Evolutionary conservation across 2,113 vertebrate genomes (phyloP), one percentile per base, ranked within the genome.

Genomic region (Sphyrna mokarran): DNA sequence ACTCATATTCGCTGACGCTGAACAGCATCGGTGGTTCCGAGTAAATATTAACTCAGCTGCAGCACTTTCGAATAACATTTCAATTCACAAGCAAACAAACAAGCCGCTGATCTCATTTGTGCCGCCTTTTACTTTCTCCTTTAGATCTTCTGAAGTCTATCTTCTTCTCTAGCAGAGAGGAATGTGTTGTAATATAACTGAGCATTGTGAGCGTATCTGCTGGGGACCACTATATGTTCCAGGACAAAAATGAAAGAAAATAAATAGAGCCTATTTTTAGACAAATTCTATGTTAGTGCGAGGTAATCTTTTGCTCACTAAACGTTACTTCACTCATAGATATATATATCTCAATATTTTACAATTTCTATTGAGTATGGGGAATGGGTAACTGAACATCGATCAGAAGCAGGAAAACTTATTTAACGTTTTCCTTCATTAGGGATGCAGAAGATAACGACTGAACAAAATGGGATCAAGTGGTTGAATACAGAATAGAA

Each of bases 41-140:
- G 68, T 54, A 95, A 95, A 95, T 95, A 95, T 95, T 95, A 95
- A 95, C 94, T 95, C 94, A 95, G 94, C 94, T 95, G 94, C 68
- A 54, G 69, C 40, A 72, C 68, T 72, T 72, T 95, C 94, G 26
- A 95, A 95, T 76, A 54, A 76, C 69, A 95, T 95, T 95, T 95
- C 94, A 95, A 95, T 95, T 95, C 94, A 72, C 94, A 95, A 95
- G 94, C 94, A 95, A 95, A 95, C 40, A 95, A 95, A 95, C 69
- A 95, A 95, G 40, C 40, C 94, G 48, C 94, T 72, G 94, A 95
- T 95, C 94, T 54, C 94, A 95, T 72, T 69, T 72, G 1, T 95
- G 69, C 69, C 43, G 22, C 94, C 43, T 76, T 95, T 95, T 76
- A 95, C 37, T 95, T 95, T 95, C 33, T n/a, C 23, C 37, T 70